Evolutionary conservation across 30 jellyfish, hydroid and myxozoan species (phyloP), one percentile per base, ranked within the genome.

Genomic region (Calvadosia cruxmelitensis): DNA sequence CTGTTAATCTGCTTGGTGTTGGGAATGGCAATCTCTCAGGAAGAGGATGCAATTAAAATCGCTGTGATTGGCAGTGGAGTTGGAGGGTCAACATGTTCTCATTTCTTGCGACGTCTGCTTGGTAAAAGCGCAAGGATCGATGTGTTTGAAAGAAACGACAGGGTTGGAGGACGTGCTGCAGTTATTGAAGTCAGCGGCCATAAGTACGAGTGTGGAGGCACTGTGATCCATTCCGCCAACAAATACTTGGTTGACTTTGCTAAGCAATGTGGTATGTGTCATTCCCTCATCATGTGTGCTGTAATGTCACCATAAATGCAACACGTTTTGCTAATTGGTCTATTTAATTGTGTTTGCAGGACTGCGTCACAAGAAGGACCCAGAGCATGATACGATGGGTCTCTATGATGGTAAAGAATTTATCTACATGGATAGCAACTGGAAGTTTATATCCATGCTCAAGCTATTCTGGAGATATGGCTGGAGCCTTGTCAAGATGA

Each of bases 1-100:
- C n/a, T n/a, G n/a, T n/a, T n/a, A n/a, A n/a, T n/a, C n/a, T n/a
- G n/a, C n/a, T n/a, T n/a, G n/a, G n/a, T n/a, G n/a, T n/a, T n/a
- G n/a, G n/a, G n/a, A n/a, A n/a, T n/a, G n/a, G n/a, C n/a, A n/a
- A n/a, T n/a, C n/a, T n/a, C n/a, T n/a, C n/a, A n/a, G 29, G 72
- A 1, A 33, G 2, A 24, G 52, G 52, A 64, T 2, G 29, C 48
- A 24, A 30, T 29, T 16, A 73, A 61, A 66, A 68, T 86, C 69
- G 96, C 96, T 31, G 61, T 86, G 27, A 80, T 86, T 79, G 96
- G 96, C 0, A 33, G 81, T 25, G 96, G 96, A 53, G 76, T 86
- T 34, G 96, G 94, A 3, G 96, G 96, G 16, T 31, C 94, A 5
- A 64, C 87, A 1, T 84, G 92, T 0, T 75, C 96, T 1, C 68